Percentiles rank a stretch among this genome's conserved stretches.
Conservation (phyloP, 2,797 vertebrate genomes). For the Trichosurus vulpecula region DNA sequence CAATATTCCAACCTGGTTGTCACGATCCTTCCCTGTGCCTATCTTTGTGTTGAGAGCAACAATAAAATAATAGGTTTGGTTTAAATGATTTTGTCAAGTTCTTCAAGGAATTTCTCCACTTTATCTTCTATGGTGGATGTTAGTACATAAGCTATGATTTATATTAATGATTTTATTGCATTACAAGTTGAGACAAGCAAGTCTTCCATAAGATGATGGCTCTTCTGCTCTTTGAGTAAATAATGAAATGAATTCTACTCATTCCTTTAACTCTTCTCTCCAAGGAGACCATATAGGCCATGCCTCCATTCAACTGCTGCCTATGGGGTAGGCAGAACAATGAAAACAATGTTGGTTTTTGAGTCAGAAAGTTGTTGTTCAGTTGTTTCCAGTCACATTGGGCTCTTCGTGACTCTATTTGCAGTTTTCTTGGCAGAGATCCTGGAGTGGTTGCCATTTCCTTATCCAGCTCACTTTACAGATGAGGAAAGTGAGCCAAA, state of each 20-base stretch:
- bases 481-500: neutral
- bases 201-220: neutral
- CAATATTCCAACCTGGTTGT: neutral
- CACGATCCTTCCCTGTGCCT: neutral
- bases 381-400: neutral
- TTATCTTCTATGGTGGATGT: neutral
- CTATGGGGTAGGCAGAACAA: neutral
- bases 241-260: neutral
- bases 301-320: neutral
- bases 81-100: neutral
- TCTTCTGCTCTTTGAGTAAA: neutral
- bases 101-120: neutral
- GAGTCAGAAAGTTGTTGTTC: neutral
- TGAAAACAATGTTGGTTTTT: neutral
- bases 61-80: neutral
- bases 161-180: neutral
- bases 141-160: neutral
- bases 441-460: neutral
- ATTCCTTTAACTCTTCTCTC: neutral
- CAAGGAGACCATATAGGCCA: neutral
- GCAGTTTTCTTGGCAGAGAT: neutral
- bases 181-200: neutral
- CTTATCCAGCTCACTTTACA: neutral
- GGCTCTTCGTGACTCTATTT: neutral
- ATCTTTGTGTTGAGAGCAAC: neutral